phyloP scores from a whole-genome alignment of 2,113 vertebrate genomes.

The Hepsetus odoe region DNA sequence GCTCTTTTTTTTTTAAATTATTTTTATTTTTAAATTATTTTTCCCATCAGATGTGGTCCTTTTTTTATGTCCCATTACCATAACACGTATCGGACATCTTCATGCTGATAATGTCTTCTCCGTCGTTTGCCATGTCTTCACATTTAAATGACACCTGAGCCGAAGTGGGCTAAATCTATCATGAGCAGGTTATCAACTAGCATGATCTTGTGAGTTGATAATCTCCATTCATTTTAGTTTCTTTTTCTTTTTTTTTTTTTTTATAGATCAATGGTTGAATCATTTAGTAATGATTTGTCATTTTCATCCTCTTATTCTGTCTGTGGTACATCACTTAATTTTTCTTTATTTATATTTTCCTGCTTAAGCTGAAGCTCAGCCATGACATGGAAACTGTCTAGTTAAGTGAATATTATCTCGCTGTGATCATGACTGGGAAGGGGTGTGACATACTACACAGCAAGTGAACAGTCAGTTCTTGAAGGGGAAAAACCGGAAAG shows the following conservation, averaged over 20 bases:
- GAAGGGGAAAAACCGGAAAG: too few relatives aligned
- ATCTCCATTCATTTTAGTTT: too few relatives aligned
- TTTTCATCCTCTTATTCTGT: slow-evolving; percentile 3
- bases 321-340: too few relatives aligned
- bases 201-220: slow-evolving; percentile 2
- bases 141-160: neutral
- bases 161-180: neutral
- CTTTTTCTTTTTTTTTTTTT: neutral
- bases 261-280: neutral
- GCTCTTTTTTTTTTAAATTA: slow-evolving; percentile 49
- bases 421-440: too few relatives aligned
- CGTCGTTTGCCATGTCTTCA: slow-evolving; percentile 17
- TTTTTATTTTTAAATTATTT: neutral
- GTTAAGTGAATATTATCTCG: too few relatives aligned
- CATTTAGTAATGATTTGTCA: neutral
- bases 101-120: slow-evolving; percentile 9
- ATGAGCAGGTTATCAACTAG: neutral
- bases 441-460: too few relatives aligned
- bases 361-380: too few relatives aligned
- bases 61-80: slow-evolving; percentile 12
- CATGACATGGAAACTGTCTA: too few relatives aligned
- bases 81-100: slow-evolving; percentile 44
- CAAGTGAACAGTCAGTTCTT: too few relatives aligned
- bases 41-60: slow-evolving; percentile 3
- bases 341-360: too few relatives aligned